These are phyloP conservation scores for Cylas formicarius DNA, from an alignment of 1,140 invertebrate genomes.

Conservation along the genomic window DNA sequence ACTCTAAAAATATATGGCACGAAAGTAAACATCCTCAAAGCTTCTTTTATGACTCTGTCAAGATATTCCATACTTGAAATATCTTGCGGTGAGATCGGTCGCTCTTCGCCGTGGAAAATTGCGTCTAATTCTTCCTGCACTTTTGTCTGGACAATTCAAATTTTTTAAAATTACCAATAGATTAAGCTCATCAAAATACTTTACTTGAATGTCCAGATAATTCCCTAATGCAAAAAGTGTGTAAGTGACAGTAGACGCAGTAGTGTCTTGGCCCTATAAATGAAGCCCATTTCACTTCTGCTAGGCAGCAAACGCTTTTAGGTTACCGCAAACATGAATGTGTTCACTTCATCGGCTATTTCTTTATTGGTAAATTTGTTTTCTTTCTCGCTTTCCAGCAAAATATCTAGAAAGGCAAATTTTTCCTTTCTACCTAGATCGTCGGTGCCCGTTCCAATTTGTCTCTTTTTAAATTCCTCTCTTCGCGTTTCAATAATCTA, in stretches of 20 bases:
- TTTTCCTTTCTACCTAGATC: constrained; percentile 45
- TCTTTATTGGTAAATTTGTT: constrained; percentile 51
- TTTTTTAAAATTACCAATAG: background rate
- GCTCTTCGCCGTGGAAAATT: constrained; percentile 51
- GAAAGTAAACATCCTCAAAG: constrained; percentile 60
- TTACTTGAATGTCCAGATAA: constrained; percentile 53
- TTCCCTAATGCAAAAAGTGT: constrained; percentile 51
- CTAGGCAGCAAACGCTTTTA: constrained; percentile 5
- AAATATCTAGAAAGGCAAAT: constrained; percentile 66
- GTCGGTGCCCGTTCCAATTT: constrained; percentile 1
- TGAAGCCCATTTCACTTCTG: constrained; percentile 3
- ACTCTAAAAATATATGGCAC: constrained; percentile 62
- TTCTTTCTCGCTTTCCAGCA: constrained; percentile 49
- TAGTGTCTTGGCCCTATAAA: constrained; percentile 72
- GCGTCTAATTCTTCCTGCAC: constrained; percentile 58
- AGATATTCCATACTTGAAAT: constrained; percentile 61
- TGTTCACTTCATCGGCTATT: constrained; percentile 77
- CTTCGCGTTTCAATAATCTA: no score
- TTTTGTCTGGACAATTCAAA: constrained; percentile 12
- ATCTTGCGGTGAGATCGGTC: constrained; percentile 53
- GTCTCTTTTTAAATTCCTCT: no score
- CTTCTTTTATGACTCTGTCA: constrained; percentile 65
- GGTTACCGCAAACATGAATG: constrained; percentile 72
- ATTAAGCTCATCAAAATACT: constrained; percentile 1
- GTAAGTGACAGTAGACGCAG: constrained; percentile 51